phyloP scores from a whole-genome alignment of 2,113 vertebrate genomes.

The Seriola quinqueradiata region DNA sequence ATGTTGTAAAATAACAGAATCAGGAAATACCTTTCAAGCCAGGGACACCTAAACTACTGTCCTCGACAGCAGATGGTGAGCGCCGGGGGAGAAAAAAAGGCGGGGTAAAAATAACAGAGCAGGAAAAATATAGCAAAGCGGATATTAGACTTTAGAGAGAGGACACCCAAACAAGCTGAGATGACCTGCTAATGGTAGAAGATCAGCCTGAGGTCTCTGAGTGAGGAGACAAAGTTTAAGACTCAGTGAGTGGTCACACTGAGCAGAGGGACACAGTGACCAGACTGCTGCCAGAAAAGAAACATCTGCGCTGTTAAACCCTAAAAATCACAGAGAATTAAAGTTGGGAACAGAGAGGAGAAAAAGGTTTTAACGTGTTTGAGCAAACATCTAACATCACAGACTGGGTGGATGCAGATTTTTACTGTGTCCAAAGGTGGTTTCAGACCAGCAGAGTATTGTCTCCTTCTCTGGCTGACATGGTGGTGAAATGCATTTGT shows the following conservation, averaged over 20 bases:
- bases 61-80: slow-evolving; percentile 49
- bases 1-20: slow-evolving; percentile 56
- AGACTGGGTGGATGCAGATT: too few species aligned
- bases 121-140: slow-evolving; percentile 41
- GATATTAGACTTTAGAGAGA: slow-evolving; percentile 47
- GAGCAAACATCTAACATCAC: too few species aligned
- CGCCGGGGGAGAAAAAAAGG: background rate
- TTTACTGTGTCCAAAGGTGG: too few species aligned
- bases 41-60: slow-evolving; percentile 37
- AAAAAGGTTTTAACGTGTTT: background rate
- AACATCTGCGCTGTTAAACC: background rate
- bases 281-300: background rate
- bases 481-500: too few species aligned
- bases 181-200: slow-evolving; percentile 14
- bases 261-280: background rate
- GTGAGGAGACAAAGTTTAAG: too few species aligned
- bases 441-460: too few species aligned
- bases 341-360: background rate
- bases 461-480: too few species aligned
- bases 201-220: background rate
- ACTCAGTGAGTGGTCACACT: too few species aligned
- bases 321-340: background rate
- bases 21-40: slow-evolving; percentile 61
- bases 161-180: slow-evolving; percentile 42
- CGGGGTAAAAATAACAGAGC: slow-evolving; percentile 51